Conservation (phyloP, 2,797 vertebrate genomes). For the Ara ararauna region DNA sequence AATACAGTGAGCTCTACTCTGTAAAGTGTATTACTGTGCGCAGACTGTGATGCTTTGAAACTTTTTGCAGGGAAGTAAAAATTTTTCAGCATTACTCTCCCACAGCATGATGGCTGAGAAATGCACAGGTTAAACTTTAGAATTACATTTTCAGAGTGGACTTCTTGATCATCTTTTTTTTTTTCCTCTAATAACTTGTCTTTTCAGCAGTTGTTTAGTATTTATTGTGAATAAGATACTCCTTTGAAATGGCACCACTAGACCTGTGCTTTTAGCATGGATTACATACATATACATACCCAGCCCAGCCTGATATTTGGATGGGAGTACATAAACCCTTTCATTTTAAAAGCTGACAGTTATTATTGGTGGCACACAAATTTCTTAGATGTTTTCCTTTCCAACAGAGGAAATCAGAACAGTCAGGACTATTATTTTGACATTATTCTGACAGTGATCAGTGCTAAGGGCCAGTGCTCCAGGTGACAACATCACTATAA, state of each 20-base stretch:
- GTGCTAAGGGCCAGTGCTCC: neutral
- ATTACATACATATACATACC: fast-evolving
- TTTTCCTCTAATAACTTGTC: neutral
- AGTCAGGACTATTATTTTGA: neutral
- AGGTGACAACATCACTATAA: neutral
- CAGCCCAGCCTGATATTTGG: neutral
- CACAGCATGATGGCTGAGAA: neutral
- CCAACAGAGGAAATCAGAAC: neutral
- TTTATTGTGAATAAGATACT: neutral
- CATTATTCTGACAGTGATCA: neutral
- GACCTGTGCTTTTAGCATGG: neutral
- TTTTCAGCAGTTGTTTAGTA: neutral
- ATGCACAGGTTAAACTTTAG: neutral
- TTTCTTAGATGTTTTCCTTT: neutral
- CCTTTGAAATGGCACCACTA: neutral
- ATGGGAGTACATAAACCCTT: neutral
- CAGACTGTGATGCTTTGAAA: neutral
- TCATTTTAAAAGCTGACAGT: neutral
- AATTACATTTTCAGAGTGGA: neutral
- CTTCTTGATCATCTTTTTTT: neutral
- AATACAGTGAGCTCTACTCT: neutral
- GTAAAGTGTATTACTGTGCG: neutral
- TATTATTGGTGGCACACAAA: neutral
- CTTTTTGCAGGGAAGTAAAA: neutral
- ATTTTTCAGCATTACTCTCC: neutral